Percentiles rank a stretch among this genome's conserved stretches.
Conservation (phyloP, 2,113 vertebrate genomes). For the Oenanthe oenanthe region DNA sequence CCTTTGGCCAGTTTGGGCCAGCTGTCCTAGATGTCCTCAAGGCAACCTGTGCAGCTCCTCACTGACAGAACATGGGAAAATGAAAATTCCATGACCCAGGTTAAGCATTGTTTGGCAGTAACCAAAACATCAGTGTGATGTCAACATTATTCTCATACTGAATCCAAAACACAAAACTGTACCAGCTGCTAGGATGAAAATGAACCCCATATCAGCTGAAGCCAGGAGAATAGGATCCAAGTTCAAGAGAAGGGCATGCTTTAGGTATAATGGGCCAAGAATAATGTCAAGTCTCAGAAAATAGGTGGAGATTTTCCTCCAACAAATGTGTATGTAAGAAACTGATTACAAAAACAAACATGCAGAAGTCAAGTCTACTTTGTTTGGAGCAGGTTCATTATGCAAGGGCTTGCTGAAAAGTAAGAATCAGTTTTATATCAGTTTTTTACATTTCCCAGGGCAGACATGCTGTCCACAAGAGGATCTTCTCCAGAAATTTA, state of each 20-base stretch:
- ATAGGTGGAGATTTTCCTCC: neutral
- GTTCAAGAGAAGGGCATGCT: neutral
- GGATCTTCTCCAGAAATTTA: neutral
- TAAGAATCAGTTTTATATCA: neutral
- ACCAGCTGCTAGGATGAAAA: neutral
- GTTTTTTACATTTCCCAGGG: neutral
- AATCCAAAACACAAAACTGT: neutral
- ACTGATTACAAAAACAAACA: neutral
- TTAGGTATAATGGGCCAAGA: neutral
- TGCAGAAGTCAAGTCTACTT: neutral
- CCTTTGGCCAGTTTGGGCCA: neutral
- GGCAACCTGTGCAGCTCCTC: neutral
- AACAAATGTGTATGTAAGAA: fast-evolving
- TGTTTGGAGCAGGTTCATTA: neutral
- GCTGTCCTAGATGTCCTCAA: neutral
- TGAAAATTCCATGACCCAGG: neutral
- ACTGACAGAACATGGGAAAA: neutral
- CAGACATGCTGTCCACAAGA: neutral
- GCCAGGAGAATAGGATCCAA: neutral
- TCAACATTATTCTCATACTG: neutral
- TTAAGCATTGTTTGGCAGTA: neutral
- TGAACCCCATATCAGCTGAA: neutral
- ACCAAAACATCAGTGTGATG: neutral
- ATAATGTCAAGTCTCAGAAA: neutral
- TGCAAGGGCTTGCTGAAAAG: neutral